Base-by-base conservation (phyloP, 2,797 vertebrate species). In the Kryptolebias ocellatus region DNA sequence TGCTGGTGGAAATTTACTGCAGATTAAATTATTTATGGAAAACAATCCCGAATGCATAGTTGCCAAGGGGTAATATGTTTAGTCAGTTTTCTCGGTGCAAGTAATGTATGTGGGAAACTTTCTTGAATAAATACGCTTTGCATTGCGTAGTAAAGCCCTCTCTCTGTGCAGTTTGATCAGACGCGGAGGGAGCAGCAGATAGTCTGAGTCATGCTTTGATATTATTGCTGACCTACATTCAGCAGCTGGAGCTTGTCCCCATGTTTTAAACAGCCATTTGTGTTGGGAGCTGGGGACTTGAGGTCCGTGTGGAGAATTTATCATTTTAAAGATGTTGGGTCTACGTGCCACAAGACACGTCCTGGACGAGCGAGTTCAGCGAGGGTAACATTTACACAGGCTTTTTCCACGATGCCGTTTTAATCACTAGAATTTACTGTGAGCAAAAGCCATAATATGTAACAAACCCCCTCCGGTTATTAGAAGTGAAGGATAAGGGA, bases 191-290 rank as follows among this genome's bases (percentile, higher is more conserved):
- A 81, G 65, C 50, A 46, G 45, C 51, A 74, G 71, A 73, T 78
- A 70, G 70, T 76, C 65, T 67, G 73, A 83, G 47, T 87, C 83
- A 82, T 4, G 4, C 66, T 66, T 76, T 82, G 9, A 79, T 87
- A 73, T 82, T 67, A 79, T 83, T 68, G 60, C 84, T 85, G 89
- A 84, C 83, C 89, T 74, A 87, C 68, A 89, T 87, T 78, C 62
- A 81, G 76, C 83, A 84, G 81, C 83, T 84, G 81, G 51, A 67
- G 69, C 59, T 24, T 46, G 72, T 84, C 73, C 72, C 56, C 72
- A 53, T 60, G 63, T 64, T 63, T 64, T 53, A 44, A 53, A 72
- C 53, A 60, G 61, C 53, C 58, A 63, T 72, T 46, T 57, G 44
- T 60, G 77, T 67, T 78, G 58, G 65, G 42, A 47, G 67, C 83